Conservation (phyloP, 2,113 vertebrate genomes). For the Pardalotus punctatus region DNA sequence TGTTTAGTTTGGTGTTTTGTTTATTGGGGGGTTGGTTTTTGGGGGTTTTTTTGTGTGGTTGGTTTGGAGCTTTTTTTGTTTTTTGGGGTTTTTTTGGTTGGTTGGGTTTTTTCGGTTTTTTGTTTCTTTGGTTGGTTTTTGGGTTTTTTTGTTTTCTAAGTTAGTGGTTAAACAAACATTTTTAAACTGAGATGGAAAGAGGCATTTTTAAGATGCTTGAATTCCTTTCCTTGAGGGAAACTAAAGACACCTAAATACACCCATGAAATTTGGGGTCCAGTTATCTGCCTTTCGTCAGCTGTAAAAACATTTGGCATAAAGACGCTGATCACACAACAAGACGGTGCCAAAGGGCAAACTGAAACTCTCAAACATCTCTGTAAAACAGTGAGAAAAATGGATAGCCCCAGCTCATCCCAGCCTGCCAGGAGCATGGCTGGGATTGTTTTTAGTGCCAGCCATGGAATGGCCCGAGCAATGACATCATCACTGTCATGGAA, state of each 20-base stretch:
- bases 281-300: background rate
- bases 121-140: too few relatives aligned
- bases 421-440: fast-evolving
- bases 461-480: background rate
- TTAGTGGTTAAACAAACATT: background rate
- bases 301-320: background rate
- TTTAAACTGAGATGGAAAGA: background rate
- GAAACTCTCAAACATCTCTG: background rate
- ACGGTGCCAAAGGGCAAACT: background rate
- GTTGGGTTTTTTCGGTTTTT: too few relatives aligned
- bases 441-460: background rate
- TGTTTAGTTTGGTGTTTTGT: too few relatives aligned
- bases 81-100: too few relatives aligned
- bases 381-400: background rate
- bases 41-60: too few relatives aligned
- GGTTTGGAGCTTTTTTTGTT: too few relatives aligned
- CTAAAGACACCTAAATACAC: background rate
- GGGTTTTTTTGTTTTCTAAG: background rate
- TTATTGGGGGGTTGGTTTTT: too few relatives aligned
- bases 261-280: background rate
- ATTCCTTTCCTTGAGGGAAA: background rate
- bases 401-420: background rate
- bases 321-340: background rate
- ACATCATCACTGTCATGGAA: background rate
- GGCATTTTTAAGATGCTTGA: background rate